Base-by-base conservation (phyloP, 2,888 invertebrate species). In the Stenoptilia bipunctidactyla region DNA sequence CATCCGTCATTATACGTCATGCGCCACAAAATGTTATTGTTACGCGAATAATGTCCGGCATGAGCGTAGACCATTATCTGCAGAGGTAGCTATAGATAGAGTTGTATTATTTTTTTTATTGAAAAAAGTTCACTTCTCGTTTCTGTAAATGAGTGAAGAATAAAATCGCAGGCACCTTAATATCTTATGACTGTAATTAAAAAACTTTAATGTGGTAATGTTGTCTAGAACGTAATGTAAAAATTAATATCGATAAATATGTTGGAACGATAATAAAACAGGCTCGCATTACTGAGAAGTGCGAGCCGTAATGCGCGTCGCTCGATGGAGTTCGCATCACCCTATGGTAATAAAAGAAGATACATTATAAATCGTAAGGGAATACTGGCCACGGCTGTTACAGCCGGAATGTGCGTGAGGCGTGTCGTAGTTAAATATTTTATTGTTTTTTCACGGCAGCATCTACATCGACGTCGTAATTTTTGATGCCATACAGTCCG, bases 291-390 rank as follows among this genome's bases (percentile, higher is more conserved):
- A 35, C 35, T 2, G 35, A 30, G 30, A 30, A 30, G n/a, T 39
- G 38, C 30, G 30, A 27, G 27, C 35, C 37, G 34, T 33, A 34
- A 33, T 34, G 33, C 27, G 27, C 33, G 27, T 1, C 30, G 34
- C 34, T 10, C 27, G 36, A 39, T 9, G 36, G 34, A 15, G 20
- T 13, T n/a, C 37, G 25, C 43, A 38, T 55, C 55, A 54, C 65
- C 68, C 67, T 67, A 70, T 66, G 68, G 67, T 66, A 71, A 76
- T 75, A 77, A 76, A 72, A 71, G 52, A 55, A 67, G 66, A 64
- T 64, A 69, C 66, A 75, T 75, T 72, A 73, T 73, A 75, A 75
- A 76, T 74, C 63, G 73, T 58, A 66, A 68, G 69, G 61, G 68
- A 20, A 62, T 66, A 70, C 65, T 66, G 69, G 63, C 61, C 61